Evolutionary conservation across 1,140 invertebrate genomes (phyloP).

Genomic region (Lerema accius): DNA sequence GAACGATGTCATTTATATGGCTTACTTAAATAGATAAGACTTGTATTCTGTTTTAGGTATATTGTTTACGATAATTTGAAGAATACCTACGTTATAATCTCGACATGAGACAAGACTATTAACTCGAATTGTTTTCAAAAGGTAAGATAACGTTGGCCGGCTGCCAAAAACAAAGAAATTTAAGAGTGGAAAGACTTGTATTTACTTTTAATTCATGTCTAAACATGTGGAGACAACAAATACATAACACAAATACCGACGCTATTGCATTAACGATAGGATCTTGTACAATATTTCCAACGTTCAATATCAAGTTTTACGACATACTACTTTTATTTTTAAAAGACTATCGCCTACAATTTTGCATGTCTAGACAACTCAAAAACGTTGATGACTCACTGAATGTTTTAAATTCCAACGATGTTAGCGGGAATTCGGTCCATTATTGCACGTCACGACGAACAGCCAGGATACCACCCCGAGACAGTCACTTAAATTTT

Average conservation of each 20-base stretch:
- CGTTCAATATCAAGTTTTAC: constrained; percentile 5
- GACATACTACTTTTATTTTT: constrained; percentile 36
- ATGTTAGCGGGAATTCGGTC: constrained; percentile 72
- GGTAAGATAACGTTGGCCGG: constrained; percentile 9
- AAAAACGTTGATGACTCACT: constrained; percentile 75
- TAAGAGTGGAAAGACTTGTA: background rate
- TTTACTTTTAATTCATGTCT: constrained; percentile 19
- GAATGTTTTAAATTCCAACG: constrained; percentile 80
- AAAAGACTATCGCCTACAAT: constrained; percentile 34
- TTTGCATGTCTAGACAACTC: constrained; percentile 34
- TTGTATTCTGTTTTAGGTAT: too few relatives aligned
- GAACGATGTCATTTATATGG: too few relatives aligned
- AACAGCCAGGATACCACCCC: constrained; percentile 74
- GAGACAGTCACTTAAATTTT: constrained; percentile 62
- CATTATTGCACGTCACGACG: constrained; percentile 71
- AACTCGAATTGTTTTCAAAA: too few relatives aligned
- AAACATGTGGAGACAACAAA: background rate
- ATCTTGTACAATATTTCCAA: background rate
- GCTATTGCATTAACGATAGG: background rate
- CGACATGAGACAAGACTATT: too few relatives aligned
- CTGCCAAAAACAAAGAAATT: constrained; percentile 16
- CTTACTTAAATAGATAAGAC: too few relatives aligned
- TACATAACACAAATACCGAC: constrained; percentile 4
- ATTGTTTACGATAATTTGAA: too few relatives aligned
- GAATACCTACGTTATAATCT: too few relatives aligned